phyloP scores from a whole-genome alignment of 2,888 invertebrate genomes.

The Protodeltote pygarga region DNA sequence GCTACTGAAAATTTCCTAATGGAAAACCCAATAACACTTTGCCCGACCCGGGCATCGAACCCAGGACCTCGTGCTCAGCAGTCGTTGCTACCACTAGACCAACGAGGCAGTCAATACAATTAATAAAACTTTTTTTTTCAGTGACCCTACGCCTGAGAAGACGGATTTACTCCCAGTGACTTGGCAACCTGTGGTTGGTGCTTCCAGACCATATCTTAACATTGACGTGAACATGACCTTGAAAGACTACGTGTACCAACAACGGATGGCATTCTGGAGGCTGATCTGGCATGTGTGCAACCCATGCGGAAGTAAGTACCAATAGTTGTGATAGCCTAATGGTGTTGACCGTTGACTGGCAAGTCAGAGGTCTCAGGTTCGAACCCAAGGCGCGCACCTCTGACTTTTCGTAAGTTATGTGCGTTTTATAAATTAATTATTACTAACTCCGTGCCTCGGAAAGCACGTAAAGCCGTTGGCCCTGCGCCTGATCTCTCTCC shows the following conservation, averaged over 20 bases:
- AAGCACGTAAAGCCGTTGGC: too few species aligned
- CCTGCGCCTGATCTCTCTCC: too few species aligned
- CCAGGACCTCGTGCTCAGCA: too few species aligned
- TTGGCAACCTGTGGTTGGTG: conserved; percentile 58
- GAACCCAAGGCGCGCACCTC: too few species aligned
- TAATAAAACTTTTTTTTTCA: conserved; percentile 42
- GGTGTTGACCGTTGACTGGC: neutral
- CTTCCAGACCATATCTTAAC: conserved; percentile 54
- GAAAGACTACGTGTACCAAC: conserved; percentile 50
- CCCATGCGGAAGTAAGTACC: conserved; percentile 32
- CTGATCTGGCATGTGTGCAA: conserved; percentile 60
- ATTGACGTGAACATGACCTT: conserved; percentile 55
- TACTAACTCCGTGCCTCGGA: too few species aligned
- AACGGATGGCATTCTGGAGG: conserved; percentile 65
- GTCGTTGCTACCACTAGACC: too few species aligned
- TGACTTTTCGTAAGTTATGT: too few species aligned
- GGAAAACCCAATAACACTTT: too few species aligned
- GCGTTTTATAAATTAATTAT: too few species aligned
- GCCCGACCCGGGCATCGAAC: too few species aligned
- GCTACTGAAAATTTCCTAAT: too few species aligned
- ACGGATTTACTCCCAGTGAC: conserved; percentile 55
- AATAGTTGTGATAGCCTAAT: conserved; percentile 22
- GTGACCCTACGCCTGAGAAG: conserved; percentile 64
- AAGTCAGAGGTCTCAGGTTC: too few species aligned
- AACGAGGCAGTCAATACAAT: neutral